phyloP scores from a whole-genome alignment of 2,888 invertebrate genomes.

The Meghimatium bilineatum region DNA sequence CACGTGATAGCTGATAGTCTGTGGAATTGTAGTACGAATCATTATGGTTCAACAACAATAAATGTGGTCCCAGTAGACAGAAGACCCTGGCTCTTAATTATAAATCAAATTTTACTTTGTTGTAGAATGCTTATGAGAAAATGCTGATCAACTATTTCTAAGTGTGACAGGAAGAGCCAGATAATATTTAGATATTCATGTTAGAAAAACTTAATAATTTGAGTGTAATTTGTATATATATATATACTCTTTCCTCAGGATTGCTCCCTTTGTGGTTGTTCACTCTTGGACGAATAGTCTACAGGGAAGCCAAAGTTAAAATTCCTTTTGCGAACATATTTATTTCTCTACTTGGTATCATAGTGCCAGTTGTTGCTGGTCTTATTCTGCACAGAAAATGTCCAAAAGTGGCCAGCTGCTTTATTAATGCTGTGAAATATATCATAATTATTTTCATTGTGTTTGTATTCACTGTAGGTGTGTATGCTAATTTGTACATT shows the following conservation, averaged over 20 bases:
- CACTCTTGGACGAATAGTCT: slow-evolving; percentile 73
- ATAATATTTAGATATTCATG: too few relatives aligned
- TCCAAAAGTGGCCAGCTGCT: slow-evolving; percentile 71
- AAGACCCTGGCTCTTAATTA: too few relatives aligned
- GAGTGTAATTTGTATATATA: not conserved
- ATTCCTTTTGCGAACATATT: slow-evolving; percentile 78
- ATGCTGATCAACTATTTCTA: too few relatives aligned
- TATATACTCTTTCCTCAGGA: slow-evolving; percentile 29
- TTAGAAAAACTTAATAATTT: too few relatives aligned
- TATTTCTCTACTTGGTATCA: slow-evolving; percentile 76
- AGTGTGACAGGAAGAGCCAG: too few relatives aligned
- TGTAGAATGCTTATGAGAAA: too few relatives aligned
- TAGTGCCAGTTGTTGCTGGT: slow-evolving; percentile 78
- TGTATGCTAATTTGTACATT: slow-evolving; percentile 78
- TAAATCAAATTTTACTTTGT: too few relatives aligned
- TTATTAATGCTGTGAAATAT: slow-evolving; percentile 75
- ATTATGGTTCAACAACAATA: too few relatives aligned
- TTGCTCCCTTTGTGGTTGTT: slow-evolving; percentile 80
- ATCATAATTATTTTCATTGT: slow-evolving; percentile 77
- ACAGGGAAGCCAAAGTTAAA: slow-evolving; percentile 69
- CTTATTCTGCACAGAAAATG: slow-evolving; percentile 75
- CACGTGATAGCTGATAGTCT: too few relatives aligned
- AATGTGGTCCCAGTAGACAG: too few relatives aligned
- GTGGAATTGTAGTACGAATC: too few relatives aligned
- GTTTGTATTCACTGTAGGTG: slow-evolving; percentile 77